A percentile compares a stretch with the other conserved stretches of the same genome.
Conservation (phyloP, 2,113 vertebrate genomes). For the Coptodon rendalli region DNA sequence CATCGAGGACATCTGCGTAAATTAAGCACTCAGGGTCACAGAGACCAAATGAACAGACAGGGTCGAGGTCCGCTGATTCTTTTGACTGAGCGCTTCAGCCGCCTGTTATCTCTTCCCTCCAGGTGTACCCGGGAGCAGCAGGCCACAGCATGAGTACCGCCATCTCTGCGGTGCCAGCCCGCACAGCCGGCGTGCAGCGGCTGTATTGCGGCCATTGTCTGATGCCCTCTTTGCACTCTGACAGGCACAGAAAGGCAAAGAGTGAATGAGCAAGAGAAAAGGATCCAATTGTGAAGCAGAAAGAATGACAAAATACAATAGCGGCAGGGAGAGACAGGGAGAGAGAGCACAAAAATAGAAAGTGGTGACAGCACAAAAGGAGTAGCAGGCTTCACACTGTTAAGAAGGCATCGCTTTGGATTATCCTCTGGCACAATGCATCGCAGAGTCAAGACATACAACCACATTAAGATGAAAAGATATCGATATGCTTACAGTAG, state of each 20-base stretch:
- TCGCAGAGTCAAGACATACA: conserved; percentile 40
- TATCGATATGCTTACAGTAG: conserved; percentile 50
- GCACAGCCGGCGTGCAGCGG: conserved; percentile 34
- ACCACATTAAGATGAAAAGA: conserved; percentile 42
- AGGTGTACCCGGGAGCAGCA: conserved; percentile 28
- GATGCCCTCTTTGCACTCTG: conserved; percentile 46
- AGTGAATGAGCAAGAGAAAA: conserved; percentile 28
- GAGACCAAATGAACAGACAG: background rate
- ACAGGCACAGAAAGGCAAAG: conserved; percentile 19
- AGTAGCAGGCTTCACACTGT: background rate
- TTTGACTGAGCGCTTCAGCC: background rate
- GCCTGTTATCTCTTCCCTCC: conserved; percentile 15
- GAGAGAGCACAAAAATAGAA: conserved; percentile 18
- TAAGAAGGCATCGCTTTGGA: background rate
- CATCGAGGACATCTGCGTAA: background rate
- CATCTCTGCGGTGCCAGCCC: conserved; percentile 44
- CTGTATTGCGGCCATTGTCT: conserved; percentile 50
- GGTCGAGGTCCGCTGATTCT: background rate
- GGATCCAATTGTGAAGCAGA: conserved; percentile 39
- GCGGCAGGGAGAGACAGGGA: conserved; percentile 42
- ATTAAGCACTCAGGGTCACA: background rate
- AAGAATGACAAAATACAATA: conserved; percentile 46
- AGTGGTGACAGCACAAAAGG: conserved; percentile 5
- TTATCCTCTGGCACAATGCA: conserved; percentile 28
- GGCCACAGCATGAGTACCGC: conserved; percentile 5